phyloP scores from a whole-genome alignment of 2,888 invertebrate species.

The Cantharis lateralis region DNA sequence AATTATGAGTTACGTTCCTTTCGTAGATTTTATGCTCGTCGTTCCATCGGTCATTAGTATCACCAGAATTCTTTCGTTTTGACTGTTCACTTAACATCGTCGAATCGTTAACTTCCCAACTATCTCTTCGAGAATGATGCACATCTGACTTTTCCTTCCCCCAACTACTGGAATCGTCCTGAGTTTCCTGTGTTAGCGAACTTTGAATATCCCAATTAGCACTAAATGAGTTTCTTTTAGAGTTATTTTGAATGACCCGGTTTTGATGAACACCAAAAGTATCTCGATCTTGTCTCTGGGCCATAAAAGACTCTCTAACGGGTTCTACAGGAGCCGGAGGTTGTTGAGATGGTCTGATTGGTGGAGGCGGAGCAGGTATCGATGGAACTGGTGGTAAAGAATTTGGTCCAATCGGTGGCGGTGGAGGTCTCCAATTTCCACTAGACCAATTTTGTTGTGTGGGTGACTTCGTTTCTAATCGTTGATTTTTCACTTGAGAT shows the following conservation, averaged over 20 bases:
- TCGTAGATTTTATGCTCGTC: constrained; percentile 27
- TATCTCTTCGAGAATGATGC: constrained; percentile 43
- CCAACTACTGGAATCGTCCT: constrained; percentile 57
- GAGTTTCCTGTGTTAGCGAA: constrained; percentile 49
- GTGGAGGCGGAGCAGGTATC: constrained; percentile 65
- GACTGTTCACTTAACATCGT: constrained; percentile 54
- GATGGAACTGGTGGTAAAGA: constrained; percentile 66
- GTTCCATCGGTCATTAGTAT: constrained; percentile 41
- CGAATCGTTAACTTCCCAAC: constrained; percentile 58
- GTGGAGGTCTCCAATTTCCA: constrained; percentile 60
- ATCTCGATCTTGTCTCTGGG: constrained; percentile 71
- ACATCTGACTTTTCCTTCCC: constrained; percentile 53
- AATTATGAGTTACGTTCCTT: constrained; percentile 43
- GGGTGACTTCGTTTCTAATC: constrained; percentile 52
- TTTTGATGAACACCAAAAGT: constrained; percentile 76
- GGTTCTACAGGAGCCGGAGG: constrained; percentile 71
- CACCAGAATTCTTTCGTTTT: constrained; percentile 24
- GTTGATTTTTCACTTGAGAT: constrained; percentile 37
- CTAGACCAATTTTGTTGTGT: constrained; percentile 53
- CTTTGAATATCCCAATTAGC: constrained; percentile 56
- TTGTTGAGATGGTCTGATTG: constrained; percentile 61
- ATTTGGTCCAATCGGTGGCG: constrained; percentile 64
- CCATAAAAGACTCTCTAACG: constrained; percentile 64
- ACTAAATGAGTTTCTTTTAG: constrained; percentile 55
- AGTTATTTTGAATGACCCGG: constrained; percentile 48